Evolutionary conservation across 2,888 invertebrate species (phyloP), one percentile per base, ranked within the genome.

Genomic region (Phaonia tiefii): DNA sequence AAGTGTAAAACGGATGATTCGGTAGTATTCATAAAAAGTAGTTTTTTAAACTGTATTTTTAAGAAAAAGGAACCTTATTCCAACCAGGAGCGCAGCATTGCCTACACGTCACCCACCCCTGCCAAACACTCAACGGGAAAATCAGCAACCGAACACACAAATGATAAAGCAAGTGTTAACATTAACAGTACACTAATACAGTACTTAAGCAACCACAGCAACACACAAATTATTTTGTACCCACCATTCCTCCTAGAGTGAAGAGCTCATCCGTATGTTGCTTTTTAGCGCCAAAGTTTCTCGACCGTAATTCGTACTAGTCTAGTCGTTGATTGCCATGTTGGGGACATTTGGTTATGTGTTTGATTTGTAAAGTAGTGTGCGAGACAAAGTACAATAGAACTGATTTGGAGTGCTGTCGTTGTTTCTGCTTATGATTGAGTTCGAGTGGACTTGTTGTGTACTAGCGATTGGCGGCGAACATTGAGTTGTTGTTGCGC

Each of bases 31-130:
- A 49, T 51, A 60, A 63, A 78, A 73, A 78, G 78, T 78, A 78
- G 77, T 71, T 67, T 79, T 83, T 83, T 72, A 84, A 83, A 83
- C 83, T 84, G 83, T 82, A 83, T 84, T 75, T 77, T 86, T 83
- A 85, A 85, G 86, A 86, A 85, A 86, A 85, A 85, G 83, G 82
- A 84, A 85, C 86, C 85, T 86, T 86, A 85, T 81, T 65, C 46
- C n/a, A 7, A 70, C 56, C 70, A 80, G 86, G 86, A 79, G 69
- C 58, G 4, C 86, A 86, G 84, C 67, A 67, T 65, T 71, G 42
- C 37, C 22, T 63, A 42, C 2, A 37, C 37, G 26, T 17, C 8
- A 1, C 63, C 1, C 10, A 31, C 39, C 82, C 74, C 81, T 83
- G 77, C 72, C 79, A 15, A 44, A 56, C 31, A 13, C 58, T 11